Conservation (phyloP, 1,140 invertebrate genomes). For the Pseudobourletiella spinata region DNA sequence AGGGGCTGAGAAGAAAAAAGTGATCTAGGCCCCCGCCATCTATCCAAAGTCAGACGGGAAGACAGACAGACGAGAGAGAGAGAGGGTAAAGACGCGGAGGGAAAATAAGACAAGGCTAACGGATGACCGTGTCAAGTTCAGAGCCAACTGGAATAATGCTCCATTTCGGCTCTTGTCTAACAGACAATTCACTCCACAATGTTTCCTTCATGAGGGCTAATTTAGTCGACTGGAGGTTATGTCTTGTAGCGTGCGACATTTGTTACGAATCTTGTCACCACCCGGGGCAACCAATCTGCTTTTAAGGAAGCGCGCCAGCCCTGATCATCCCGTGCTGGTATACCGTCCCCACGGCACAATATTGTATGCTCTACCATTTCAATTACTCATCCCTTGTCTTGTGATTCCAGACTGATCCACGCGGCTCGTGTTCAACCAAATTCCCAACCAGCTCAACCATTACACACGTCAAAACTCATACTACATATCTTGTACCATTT, state of each 20-base stretch:
- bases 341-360: too few relatives aligned
- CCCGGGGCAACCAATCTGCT: slow-evolving; percentile 17
- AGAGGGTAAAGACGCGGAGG: not conserved
- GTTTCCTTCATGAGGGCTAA: not conserved
- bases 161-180: not conserved
- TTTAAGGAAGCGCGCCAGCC: too few relatives aligned
- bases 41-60: not conserved
- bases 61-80: not conserved
- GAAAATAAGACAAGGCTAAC: not conserved
- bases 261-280: slow-evolving; percentile 27
- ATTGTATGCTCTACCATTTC: too few relatives aligned
- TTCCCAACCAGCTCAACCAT: too few relatives aligned
- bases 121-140: slow-evolving; percentile 1
- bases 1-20: not conserved
- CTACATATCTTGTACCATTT: too few relatives aligned
- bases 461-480: too few relatives aligned
- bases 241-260: slow-evolving; percentile 26
- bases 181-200: too few relatives aligned
- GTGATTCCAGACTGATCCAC: too few relatives aligned
- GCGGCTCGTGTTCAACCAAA: too few relatives aligned
- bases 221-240: not conserved
- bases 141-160: not conserved
- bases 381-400: too few relatives aligned
- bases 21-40: not conserved
- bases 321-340: too few relatives aligned